These are phyloP conservation scores for Heliocidaris tuberculata DNA, from an alignment of 35 echinoderm and acorn worm species.

Conservation along the genomic window DNA sequence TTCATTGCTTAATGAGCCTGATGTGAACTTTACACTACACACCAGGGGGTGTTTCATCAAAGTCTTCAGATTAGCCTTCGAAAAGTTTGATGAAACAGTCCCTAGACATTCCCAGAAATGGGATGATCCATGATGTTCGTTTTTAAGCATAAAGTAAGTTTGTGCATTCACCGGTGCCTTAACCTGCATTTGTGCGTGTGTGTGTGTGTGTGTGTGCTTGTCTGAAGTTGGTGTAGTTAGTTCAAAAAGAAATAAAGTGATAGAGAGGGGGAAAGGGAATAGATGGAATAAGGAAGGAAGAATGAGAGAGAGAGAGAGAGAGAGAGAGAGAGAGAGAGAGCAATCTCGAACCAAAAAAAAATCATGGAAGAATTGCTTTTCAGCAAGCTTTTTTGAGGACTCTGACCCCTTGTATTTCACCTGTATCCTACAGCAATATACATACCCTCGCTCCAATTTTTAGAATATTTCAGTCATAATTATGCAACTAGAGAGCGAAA, in stretches of 20 bases:
- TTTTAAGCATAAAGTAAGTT: background rate
- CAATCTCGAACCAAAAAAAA: background rate
- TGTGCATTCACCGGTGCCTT: background rate
- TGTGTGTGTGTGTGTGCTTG: too few relatives aligned
- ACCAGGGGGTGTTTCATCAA: too few relatives aligned
- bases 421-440: background rate
- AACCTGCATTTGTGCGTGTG: background rate
- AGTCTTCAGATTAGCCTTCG: too few relatives aligned
- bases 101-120: too few relatives aligned
- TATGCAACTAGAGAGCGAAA: slow-evolving; percentile 1
- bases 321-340: background rate
- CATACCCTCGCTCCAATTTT: background rate
- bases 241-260: too few relatives aligned
- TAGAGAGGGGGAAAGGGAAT: too few relatives aligned
- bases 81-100: too few relatives aligned
- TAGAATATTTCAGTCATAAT: background rate
- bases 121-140: too few relatives aligned
- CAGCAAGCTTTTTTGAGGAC: background rate
- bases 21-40: too few relatives aligned
- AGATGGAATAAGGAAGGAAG: background rate
- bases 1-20: too few relatives aligned
- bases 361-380: background rate
- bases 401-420: background rate
- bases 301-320: background rate
- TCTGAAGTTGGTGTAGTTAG: too few relatives aligned